These are phyloP conservation scores for Pterocles gutturalis DNA, from an alignment of 2,113 vertebrate species.

Conservation along the genomic window DNA sequence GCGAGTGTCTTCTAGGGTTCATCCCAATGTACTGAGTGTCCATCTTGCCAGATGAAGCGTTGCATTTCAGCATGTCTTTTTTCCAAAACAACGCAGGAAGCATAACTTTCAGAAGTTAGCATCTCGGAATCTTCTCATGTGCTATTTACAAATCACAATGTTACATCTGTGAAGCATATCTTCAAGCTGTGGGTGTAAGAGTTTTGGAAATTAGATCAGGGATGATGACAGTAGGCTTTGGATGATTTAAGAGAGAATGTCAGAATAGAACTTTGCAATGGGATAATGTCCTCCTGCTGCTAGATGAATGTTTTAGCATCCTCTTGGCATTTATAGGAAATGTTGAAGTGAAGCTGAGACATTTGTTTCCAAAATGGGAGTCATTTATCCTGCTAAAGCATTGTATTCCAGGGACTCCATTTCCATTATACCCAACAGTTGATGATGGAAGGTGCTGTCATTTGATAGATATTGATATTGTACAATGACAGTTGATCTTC, in stretches of 20 bases:
- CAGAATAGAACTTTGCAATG: background rate
- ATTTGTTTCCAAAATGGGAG: conserved; percentile 36
- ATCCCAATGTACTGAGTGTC: too few species aligned
- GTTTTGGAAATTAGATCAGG: background rate
- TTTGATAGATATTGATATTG: background rate
- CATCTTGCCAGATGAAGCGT: background rate
- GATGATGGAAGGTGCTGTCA: background rate
- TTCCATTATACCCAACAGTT: background rate
- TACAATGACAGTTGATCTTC: background rate
- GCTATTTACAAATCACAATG: background rate
- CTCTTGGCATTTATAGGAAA: background rate
- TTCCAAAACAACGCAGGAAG: background rate
- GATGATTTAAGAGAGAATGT: conserved; percentile 6
- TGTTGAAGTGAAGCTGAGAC: background rate
- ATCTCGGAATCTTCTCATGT: background rate
- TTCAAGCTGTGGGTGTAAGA: background rate
- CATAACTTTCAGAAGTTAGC: too few species aligned
- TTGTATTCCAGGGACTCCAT: background rate
- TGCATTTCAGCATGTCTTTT: background rate
- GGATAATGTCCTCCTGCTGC: background rate
- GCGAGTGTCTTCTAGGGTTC: background rate
- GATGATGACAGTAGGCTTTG: background rate
- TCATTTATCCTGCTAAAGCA: conserved; percentile 13
- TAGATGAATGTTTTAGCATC: background rate
- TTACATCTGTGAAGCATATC: background rate